Conservation (phyloP, 1,140 invertebrate genomes). For the Drosophila santomea region DNA sequence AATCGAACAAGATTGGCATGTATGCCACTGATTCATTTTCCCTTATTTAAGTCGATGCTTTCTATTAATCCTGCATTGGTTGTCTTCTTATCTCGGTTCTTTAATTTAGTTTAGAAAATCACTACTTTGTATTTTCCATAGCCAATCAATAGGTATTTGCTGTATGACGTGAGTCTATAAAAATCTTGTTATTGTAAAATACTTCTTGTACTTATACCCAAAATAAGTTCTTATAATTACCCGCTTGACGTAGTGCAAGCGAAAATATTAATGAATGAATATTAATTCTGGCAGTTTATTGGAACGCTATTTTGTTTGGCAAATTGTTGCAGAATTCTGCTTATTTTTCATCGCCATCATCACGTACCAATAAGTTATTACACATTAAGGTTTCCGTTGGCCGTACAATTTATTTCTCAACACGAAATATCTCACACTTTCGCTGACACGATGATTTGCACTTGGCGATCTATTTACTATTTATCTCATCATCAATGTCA, state of each 20-base stretch:
- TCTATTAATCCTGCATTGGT: not conserved
- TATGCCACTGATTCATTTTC: not conserved
- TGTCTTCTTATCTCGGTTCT: not conserved
- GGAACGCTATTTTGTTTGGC: not conserved
- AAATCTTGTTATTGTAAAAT: too few species aligned
- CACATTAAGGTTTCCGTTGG: not conserved
- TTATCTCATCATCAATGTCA: slow-evolving; percentile 22
- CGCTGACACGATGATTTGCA: slow-evolving; percentile 1
- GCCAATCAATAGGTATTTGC: too few species aligned
- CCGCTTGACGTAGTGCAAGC: not conserved
- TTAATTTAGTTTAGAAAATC: too few species aligned
- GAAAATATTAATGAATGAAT: not conserved
- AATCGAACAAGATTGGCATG: slow-evolving; percentile 8
- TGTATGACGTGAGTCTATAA: too few species aligned
- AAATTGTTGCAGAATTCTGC: not conserved
- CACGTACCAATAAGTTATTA: slow-evolving; percentile 1
- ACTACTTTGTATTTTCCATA: too few species aligned
- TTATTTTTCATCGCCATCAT: not conserved
- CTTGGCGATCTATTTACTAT: slow-evolving; percentile 11
- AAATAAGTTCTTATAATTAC: not conserved
- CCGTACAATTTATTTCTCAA: not conserved
- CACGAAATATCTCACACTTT: slow-evolving; percentile 6
- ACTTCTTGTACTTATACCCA: too few species aligned
- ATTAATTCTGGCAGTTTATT: too few species aligned
- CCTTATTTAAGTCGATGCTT: not conserved